These are phyloP conservation scores for Alligator sinensis DNA, from an alignment of 2,113 vertebrate genomes.

Conservation along the genomic window DNA sequence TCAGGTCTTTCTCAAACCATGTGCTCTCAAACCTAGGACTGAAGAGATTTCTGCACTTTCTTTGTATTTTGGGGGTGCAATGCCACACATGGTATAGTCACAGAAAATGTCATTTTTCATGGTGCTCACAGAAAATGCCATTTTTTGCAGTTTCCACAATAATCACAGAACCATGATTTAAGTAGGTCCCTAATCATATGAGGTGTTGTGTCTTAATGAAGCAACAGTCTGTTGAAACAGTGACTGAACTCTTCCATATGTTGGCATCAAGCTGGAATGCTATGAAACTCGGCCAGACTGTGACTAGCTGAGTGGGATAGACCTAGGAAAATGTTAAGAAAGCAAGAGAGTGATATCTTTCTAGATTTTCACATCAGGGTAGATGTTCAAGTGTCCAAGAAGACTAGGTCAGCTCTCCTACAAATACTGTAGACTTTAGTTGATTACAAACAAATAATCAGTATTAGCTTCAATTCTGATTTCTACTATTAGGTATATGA, in stretches of 20 bases:
- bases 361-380: not conserved
- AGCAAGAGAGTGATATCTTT: not conserved
- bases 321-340: not conserved
- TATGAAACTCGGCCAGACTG: not conserved
- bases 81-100: too few species aligned
- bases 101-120: too few species aligned
- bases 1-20: too few species aligned
- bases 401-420: not conserved
- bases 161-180: too few species aligned
- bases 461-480: not conserved
- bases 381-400: not conserved
- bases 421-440: not conserved
- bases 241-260: rapidly evolving
- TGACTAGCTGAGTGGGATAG: not conserved
- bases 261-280: not conserved
- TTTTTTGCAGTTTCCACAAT: too few species aligned
- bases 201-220: not conserved
- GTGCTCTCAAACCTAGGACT: too few species aligned
- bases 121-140: too few species aligned
- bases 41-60: too few species aligned
- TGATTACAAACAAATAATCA: not conserved
- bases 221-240: not conserved
- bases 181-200: not conserved
- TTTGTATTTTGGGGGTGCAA: too few species aligned
- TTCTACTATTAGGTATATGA: not conserved